phyloP scores from a whole-genome alignment of 1,140 invertebrate genomes.

The Pseudachorutes palmiensis region DNA sequence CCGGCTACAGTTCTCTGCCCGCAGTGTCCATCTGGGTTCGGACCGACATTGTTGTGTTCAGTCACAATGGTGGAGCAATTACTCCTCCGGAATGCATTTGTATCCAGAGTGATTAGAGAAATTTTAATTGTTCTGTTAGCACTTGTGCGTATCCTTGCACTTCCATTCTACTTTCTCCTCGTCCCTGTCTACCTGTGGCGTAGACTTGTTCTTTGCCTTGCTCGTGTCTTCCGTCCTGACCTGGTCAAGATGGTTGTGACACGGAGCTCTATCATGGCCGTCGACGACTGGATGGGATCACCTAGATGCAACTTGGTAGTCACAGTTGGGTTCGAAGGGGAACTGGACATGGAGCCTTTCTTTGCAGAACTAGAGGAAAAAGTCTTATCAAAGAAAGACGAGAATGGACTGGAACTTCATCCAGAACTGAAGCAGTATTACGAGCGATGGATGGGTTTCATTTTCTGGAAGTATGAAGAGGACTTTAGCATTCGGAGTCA shows the following conservation, averaged over 20 bases:
- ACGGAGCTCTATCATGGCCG: conserved; percentile 25
- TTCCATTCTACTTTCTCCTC: not conserved
- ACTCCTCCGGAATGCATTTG: no score
- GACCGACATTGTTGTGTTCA: no score
- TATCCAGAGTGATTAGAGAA: no score
- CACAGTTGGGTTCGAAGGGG: conserved; percentile 24
- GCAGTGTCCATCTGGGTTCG: no score
- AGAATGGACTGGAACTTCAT: conserved; percentile 7
- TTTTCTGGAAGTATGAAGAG: conserved; percentile 31
- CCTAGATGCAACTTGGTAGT: conserved; percentile 32
- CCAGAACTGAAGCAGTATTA: conserved; percentile 31
- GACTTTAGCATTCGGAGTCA: conserved; percentile 25
- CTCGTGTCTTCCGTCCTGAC: conserved; percentile 21
- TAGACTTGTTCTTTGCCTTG: conserved; percentile 5
- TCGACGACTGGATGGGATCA: conserved; percentile 16
- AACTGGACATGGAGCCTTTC: conserved; percentile 14
- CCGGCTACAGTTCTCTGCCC: no score
- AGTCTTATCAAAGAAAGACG: conserved; percentile 15
- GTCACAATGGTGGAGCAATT: no score
- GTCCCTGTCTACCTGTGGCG: conserved; percentile 23
- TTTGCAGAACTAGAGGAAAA: conserved; percentile 3
- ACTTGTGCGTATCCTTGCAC: not conserved
- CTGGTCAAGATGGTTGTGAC: conserved; percentile 28
- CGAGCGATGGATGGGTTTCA: conserved; percentile 27
- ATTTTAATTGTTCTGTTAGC: not conserved